Evolutionary conservation across 2,797 vertebrate genomes (phyloP), one percentile per base, ranked within the genome.

Genomic region (Phataginus tetradactyla): DNA sequence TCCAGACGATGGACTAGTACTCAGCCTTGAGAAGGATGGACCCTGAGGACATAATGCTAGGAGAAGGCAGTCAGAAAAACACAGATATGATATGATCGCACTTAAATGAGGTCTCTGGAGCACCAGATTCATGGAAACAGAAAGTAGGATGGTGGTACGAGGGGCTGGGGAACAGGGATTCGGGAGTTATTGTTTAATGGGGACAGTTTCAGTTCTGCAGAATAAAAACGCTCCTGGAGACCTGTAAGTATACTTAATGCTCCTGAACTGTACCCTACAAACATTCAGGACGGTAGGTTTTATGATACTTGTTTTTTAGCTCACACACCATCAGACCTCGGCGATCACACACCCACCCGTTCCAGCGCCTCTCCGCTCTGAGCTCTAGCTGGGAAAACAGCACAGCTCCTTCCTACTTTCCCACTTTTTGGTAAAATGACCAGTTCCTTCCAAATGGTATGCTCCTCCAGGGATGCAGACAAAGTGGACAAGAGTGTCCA

Each of bases 381-480:
- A 90, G 51, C 27, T 55, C 17, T 18, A 4, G 53, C 39, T 23
- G 32, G n/a, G 66, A 66, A 27, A 34, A 91, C 83, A 69, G 92
- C 57, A 0, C 0, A 2, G 21, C 17, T 94, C 90, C 51, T 90
- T 61, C 42, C 86, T 92, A 8, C 20, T 78, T 20, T 95, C 79
- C 49, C 0, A 21, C 83, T 95, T 96, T 86, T 75, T 53, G 8
- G 64, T 39, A 9, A 95, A 69, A 96, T 51, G 0, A 7, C 3
- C n/a, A 45, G 61, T 32, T 86, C 77, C 81, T 91, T 89, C 64
- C 87, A 95, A 85, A 86, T 51, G 81, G 4, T 32, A 88, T 21
- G 90, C 39, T 88, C 34, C 49, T 88, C 91, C 34, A 90, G 96
- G 77, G 95, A 96, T n/a, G 18, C n/a, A 7, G 66, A 88, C 29